Base-by-base conservation (phyloP, 2,797 vertebrate genomes). In the Aplochiton taeniatus region DNA sequence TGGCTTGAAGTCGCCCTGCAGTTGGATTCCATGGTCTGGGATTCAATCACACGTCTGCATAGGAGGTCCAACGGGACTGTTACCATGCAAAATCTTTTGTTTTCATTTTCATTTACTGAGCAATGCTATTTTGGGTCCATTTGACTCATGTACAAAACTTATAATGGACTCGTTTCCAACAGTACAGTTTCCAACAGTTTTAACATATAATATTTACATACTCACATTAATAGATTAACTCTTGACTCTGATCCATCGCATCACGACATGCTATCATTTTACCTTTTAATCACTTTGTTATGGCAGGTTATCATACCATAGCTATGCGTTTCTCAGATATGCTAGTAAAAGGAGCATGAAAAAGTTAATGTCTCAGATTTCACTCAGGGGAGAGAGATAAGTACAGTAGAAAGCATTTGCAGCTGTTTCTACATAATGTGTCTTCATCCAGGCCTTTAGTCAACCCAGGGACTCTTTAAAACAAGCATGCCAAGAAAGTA, bases 1-100 rank as follows among this genome's bases (percentile, higher is more conserved):
- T 76, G 76, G 76, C 14, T 68, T 74, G 66, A 82, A 82, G 80
- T 80, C 72, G 80, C 69, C 79, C 81, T 80, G 86, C 74, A 75
- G 69, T 70, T 81, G 74, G 78, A 66, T 77, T 49, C 58, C 68
- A 63, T 63, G 54, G 53, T 71, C 77, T 16, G 20, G 63, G 48
- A 51, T 47, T 70, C 56, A 72, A 58, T 45, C 19, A 41, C 13
- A 78, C 72, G 71, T 72, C 63, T 63, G 66, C 71, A 68, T 70
- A 71, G 76, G 72, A 76, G 81, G 74, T 81, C 73, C 63, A 68
- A 18, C 31, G 0, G 63, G 50, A 31, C 58, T 64, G 72, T 74
- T 76, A 58, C 73, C 64, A 69, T 73, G 76, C 47, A 73, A 73
- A 81, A 63, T 53, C 65, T 60, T 77, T 72, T 76, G 69, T 11